Conservation (phyloP, 2,888 invertebrate species). For the Troilus luridus region DNA sequence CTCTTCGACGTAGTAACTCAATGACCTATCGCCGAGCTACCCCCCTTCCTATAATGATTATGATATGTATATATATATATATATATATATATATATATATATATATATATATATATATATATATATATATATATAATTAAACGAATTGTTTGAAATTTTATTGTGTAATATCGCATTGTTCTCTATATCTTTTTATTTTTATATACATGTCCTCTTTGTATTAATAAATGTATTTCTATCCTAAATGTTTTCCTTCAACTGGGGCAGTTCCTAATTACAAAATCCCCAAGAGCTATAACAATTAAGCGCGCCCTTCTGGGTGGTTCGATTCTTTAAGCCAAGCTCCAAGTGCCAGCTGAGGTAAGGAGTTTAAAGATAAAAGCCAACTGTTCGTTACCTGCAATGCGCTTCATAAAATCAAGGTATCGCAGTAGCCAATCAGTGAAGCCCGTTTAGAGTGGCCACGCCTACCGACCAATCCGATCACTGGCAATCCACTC, state of each 20-base stretch:
- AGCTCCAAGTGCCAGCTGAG: not conserved
- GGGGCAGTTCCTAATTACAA: not conserved
- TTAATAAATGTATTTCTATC: no score
- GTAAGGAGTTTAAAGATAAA: slow-evolving; percentile 15
- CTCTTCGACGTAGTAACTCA: no score
- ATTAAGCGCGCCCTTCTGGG: not conserved
- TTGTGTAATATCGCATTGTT: no score
- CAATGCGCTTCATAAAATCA: slow-evolving; percentile 25
- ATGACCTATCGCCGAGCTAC: no score
- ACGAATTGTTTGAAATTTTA: no score
- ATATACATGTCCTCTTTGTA: no score
- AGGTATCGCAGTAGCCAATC: not conserved
- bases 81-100: no score
- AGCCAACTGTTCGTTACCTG: not conserved
- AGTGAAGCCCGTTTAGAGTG: not conserved
- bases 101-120: no score
- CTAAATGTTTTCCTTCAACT: not conserved
- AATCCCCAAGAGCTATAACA: not conserved
- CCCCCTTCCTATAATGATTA: no score
- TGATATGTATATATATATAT: no score
- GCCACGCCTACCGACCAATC: slow-evolving; percentile 15
- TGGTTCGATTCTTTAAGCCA: not conserved
- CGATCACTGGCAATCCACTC: not conserved
- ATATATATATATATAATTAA: no score
- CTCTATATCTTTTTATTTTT: no score